These are phyloP conservation scores for Cacatua alba DNA, from an alignment of 2,113 vertebrate species.

Conservation along the genomic window DNA sequence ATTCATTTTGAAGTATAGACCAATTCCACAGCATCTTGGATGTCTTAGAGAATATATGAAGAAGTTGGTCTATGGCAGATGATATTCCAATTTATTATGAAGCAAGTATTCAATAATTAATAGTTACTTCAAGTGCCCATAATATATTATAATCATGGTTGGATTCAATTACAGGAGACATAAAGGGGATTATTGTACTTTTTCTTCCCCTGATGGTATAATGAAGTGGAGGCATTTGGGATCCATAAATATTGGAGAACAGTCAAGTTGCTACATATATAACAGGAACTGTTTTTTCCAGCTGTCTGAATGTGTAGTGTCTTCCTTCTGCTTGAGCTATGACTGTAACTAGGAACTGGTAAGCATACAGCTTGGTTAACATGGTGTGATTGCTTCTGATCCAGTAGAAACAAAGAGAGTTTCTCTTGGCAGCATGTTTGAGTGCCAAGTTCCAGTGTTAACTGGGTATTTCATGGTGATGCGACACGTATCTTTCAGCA, in stretches of 20 bases:
- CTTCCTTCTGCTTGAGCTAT: not conserved
- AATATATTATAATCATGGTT: slow-evolving; percentile 67
- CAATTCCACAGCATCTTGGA: not conserved
- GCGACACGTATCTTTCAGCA: fast-evolving
- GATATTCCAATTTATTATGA: slow-evolving; percentile 67
- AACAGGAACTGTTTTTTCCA: slow-evolving; percentile 1
- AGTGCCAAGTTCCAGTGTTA: not conserved
- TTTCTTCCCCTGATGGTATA: slow-evolving; percentile 56
- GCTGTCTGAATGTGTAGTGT: not conserved
- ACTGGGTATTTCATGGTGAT: not conserved
- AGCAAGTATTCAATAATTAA: slow-evolving; percentile 62
- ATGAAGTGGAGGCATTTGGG: not conserved
- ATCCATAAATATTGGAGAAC: slow-evolving; percentile 44
- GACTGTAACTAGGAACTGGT: not conserved
- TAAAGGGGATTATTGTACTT: slow-evolving; percentile 59
- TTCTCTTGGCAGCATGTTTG: not conserved
- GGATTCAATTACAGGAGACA: slow-evolving; percentile 67
- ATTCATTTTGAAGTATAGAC: not conserved
- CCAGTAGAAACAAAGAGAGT: not conserved
- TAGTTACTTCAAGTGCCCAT: slow-evolving; percentile 61
- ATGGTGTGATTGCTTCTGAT: not conserved
- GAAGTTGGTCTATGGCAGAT: not conserved
- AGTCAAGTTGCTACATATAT: not conserved
- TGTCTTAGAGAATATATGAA: not conserved
- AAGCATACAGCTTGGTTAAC: not conserved